Evolutionary conservation across 2,797 vertebrate species (phyloP).

Genomic region (Graptemys geographica): DNA sequence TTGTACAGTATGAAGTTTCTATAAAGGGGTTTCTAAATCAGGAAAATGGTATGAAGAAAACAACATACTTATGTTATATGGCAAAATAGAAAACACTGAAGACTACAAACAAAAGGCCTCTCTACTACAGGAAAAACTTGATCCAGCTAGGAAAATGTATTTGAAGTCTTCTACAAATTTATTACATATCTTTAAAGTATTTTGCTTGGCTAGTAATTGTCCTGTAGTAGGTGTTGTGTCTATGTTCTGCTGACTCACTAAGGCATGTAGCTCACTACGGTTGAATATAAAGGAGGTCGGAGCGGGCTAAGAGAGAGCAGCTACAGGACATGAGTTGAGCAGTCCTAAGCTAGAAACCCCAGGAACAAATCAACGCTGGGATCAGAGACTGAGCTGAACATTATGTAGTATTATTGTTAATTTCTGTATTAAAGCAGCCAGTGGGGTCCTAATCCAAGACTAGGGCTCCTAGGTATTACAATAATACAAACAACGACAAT

Average conservation of each 20-base stretch:
- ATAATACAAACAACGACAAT: neutral
- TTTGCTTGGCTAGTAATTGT: neutral
- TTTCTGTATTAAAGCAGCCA: neutral
- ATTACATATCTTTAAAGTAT: neutral
- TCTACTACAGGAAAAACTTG: neutral
- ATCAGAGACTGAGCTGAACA: neutral
- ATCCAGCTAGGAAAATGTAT: neutral
- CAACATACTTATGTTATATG: conserved; percentile 17
- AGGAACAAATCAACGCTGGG: neutral
- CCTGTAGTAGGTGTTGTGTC: neutral
- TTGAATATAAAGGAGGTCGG: neutral
- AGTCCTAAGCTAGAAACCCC: neutral
- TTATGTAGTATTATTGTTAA: neutral
- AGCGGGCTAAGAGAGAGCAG: neutral
- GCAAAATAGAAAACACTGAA: neutral
- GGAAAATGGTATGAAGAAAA: conserved; percentile 61
- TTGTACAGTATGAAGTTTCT: conserved; percentile 72
- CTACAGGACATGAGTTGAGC: neutral
- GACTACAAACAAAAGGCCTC: neutral
- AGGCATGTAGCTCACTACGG: neutral
- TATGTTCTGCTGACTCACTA: neutral
- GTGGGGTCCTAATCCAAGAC: neutral
- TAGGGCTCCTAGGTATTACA: neutral
- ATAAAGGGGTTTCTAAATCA: conserved; percentile 70
- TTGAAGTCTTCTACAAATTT: neutral